These are phyloP conservation scores for Anas flavirostris DNA, from an alignment of 2,797 vertebrate genomes.

Conservation along the genomic window DNA sequence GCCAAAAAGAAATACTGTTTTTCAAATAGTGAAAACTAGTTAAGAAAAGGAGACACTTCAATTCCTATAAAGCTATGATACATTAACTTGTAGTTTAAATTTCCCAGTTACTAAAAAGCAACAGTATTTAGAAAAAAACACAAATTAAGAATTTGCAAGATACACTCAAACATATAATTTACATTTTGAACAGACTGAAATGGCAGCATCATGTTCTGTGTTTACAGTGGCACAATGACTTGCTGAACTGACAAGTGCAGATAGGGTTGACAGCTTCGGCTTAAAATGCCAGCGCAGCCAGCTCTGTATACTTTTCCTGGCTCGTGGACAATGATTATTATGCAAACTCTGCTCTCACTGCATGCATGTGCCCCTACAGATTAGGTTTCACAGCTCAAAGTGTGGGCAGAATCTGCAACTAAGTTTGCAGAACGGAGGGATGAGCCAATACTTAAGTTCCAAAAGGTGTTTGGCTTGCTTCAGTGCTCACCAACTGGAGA, in stretches of 20 bases:
- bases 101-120: neutral
- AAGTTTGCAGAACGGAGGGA: neutral
- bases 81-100: neutral
- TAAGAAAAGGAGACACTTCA: neutral
- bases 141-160: neutral
- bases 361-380: neutral
- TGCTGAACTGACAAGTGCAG: neutral
- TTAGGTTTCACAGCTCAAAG: neutral
- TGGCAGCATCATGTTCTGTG: neutral
- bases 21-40: neutral
- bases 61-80: neutral
- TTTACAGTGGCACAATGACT: neutral
- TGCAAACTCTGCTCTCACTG: neutral
- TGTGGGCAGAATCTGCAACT: neutral
- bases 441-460: neutral
- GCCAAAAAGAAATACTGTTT: neutral
- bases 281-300: neutral
- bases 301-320: neutral
- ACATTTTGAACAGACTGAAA: constrained; percentile 31
- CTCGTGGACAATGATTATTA: neutral
- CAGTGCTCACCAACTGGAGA: neutral
- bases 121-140: neutral
- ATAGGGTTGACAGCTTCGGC: neutral
- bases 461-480: neutral
- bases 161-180: neutral